phyloP scores from a whole-genome alignment of 92 coral and sea anemone genomes.

The Actinostola sp. region DNA sequence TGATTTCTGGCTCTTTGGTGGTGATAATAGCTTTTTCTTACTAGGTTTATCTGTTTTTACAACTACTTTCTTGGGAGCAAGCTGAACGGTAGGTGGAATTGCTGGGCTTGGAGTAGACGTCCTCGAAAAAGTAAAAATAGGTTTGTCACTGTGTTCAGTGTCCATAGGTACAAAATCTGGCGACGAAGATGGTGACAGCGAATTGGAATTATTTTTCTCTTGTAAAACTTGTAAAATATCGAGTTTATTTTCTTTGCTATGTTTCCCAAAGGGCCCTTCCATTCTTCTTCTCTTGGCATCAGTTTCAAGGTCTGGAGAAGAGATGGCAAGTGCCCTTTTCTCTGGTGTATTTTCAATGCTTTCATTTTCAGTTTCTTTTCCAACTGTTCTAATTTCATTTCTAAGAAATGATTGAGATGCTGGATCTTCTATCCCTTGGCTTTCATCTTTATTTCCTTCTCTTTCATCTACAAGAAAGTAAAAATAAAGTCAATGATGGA shows the following conservation, averaged over 20 bases:
- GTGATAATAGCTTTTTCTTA: conserved; percentile 44
- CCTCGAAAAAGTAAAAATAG: conserved; percentile 41
- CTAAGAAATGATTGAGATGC: conserved; percentile 56
- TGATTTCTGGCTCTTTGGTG: conserved; percentile 51
- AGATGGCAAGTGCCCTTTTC: conserved; percentile 64
- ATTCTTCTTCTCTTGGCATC: conserved; percentile 85
- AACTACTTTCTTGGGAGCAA: conserved; percentile 14
- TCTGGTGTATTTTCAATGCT: conserved; percentile 53
- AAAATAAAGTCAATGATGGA: background rate
- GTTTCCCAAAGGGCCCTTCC: conserved; percentile 68
- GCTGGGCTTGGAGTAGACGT: conserved; percentile 40
- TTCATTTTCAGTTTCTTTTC: conserved; percentile 77
- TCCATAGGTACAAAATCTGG: conserved; percentile 63
- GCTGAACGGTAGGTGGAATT: conserved; percentile 16
- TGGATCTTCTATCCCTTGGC: conserved; percentile 51
- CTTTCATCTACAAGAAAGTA: conserved; percentile 70
- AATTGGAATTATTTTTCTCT: conserved; percentile 52
- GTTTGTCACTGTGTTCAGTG: conserved; percentile 6
- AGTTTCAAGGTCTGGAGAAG: conserved; percentile 55
- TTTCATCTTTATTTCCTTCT: conserved; percentile 71
- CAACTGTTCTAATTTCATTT: conserved; percentile 82
- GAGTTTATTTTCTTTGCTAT: conserved; percentile 75
- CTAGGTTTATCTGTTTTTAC: conserved; percentile 50
- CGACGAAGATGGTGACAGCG: conserved; percentile 81
- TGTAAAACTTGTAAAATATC: conserved; percentile 84